These are phyloP conservation scores for Orbicella faveolata DNA, from an alignment of 64 coral and sea anemone species.

Conservation along the genomic window DNA sequence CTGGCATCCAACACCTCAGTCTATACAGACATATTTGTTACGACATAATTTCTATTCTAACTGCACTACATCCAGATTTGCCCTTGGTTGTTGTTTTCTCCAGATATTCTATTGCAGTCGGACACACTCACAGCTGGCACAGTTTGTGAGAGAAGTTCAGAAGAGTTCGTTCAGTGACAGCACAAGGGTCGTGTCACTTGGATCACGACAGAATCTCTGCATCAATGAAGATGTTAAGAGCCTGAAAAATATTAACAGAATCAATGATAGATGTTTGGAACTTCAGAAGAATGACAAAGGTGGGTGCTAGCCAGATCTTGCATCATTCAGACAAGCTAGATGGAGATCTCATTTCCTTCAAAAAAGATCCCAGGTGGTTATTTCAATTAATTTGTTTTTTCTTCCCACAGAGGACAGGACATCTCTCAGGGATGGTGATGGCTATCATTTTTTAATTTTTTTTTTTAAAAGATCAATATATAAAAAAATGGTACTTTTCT, in stretches of 20 bases:
- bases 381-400: too few species aligned
- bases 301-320: not conserved
- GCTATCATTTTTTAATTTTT: too few species aligned
- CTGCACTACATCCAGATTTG: not conserved
- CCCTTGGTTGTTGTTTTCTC: not conserved
- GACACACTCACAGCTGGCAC: slow-evolving; percentile 93
- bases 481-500: too few species aligned
- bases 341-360: too few species aligned
- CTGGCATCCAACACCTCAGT: too few species aligned
- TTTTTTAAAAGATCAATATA: too few species aligned
- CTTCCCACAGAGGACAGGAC: too few species aligned
- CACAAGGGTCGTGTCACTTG: slow-evolving; percentile 87
- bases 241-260: slow-evolving; percentile 71
- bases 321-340: not conserved
- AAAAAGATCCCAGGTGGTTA: too few species aligned
- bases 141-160: slow-evolving; percentile 95
- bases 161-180: slow-evolving; percentile 83
- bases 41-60: too few species aligned
- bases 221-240: slow-evolving; percentile 92
- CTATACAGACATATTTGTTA: too few species aligned
- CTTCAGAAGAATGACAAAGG: slow-evolving; percentile 88
- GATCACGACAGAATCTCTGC: slow-evolving; percentile 96
- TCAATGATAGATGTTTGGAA: slow-evolving; percentile 97
- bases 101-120: slow-evolving; percentile 98
- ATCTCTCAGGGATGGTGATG: too few species aligned